A percentile compares a stretch with the other conserved stretches of the same genome.
phyloP scores from a whole-genome alignment of 2,888 invertebrate genomes.

The Nephrotoma flavescens region DNA sequence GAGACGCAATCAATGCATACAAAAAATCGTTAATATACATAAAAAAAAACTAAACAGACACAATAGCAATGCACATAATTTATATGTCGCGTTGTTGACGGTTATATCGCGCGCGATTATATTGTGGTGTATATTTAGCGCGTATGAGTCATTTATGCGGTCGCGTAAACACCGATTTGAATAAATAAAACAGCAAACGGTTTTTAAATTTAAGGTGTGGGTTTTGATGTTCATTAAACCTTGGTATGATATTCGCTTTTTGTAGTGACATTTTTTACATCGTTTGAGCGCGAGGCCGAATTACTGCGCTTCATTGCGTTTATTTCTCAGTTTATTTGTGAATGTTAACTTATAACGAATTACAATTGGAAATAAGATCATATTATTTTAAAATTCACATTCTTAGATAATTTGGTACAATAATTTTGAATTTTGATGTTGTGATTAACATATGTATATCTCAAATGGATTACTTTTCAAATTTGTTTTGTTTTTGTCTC shows the following conservation, averaged over 20 bases:
- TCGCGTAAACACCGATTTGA: not conserved
- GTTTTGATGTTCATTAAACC: not conserved
- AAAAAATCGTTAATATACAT: not conserved
- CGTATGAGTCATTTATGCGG: not conserved
- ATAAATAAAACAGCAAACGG: not conserved
- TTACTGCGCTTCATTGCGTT: not conserved
- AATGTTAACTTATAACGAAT: no score
- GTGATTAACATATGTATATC: no score
- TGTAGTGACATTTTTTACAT: not conserved
- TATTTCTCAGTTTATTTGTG: no score
- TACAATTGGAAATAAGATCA: no score
- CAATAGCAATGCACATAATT: not conserved
- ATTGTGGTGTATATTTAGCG: not conserved
- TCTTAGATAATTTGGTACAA: no score
- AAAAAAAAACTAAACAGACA: not conserved
- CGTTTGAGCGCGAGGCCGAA: not conserved
- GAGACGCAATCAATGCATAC: not conserved
- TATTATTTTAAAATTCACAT: no score
- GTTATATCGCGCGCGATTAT: not conserved
- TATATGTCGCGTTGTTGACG: not conserved
- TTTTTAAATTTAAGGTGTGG: not conserved
- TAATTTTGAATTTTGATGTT: no score
- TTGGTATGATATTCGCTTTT: not conserved
- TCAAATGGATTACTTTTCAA: no score
- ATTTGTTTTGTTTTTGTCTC: no score